phyloP scores from a whole-genome alignment of 2,888 invertebrate species.

The Fragum sueziense region DNA sequence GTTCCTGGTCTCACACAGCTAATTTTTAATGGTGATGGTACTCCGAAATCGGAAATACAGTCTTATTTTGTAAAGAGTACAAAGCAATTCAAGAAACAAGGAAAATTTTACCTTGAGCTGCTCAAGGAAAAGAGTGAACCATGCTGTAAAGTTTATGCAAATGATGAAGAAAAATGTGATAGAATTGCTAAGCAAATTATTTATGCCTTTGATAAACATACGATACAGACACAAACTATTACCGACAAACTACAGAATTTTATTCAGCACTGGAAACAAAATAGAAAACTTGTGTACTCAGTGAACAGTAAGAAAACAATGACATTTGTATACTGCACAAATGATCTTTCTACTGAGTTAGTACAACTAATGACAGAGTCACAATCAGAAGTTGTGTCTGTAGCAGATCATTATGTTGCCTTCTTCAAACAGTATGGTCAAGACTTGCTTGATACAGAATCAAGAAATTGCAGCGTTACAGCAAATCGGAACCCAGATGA shows the following conservation, averaged over 20 bases:
- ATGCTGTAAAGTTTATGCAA: background rate
- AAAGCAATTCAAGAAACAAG: too few relatives aligned
- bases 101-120: background rate
- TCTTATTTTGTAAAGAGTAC: background rate
- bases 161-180: background rate
- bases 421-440: background rate
- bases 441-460: background rate
- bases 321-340: background rate
- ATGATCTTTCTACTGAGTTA: background rate
- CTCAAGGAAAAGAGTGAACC: background rate
- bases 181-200: background rate
- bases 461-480: background rate
- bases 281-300: background rate
- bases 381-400: background rate
- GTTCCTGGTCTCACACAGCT: background rate
- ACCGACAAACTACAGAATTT: background rate
- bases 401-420: background rate
- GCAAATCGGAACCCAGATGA: background rate
- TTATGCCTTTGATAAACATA: background rate
- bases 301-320: background rate
- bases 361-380: background rate
- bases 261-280: background rate
- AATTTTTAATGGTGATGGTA: background rate
- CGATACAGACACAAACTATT: background rate
- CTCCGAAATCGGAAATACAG: background rate